Conservation (phyloP, 1,140 invertebrate species). For the Lineus longissimus region DNA sequence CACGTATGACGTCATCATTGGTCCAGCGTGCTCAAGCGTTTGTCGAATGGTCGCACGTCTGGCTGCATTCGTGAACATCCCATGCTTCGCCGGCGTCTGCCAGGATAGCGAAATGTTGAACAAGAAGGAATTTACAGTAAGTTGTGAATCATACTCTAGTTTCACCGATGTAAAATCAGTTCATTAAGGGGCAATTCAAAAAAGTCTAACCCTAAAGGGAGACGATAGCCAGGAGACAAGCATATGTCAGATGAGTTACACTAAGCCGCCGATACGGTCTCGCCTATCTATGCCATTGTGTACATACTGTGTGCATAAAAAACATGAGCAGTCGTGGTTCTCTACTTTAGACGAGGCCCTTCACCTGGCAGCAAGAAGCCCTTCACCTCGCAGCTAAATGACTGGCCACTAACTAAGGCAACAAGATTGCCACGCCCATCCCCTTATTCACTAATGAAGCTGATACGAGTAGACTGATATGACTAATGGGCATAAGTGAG, state of each 20-base stretch:
- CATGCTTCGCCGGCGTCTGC: slow-evolving; percentile 24
- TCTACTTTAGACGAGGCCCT: too few species aligned
- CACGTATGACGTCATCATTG: slow-evolving; percentile 21
- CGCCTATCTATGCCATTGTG: too few species aligned
- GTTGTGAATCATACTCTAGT: background rate
- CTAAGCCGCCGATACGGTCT: background rate
- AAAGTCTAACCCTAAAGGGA: background rate
- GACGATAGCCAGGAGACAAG: background rate
- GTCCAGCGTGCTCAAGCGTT: slow-evolving; percentile 22
- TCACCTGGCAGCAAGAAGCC: too few species aligned
- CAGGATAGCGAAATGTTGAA: slow-evolving; percentile 27
- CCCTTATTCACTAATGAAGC: too few species aligned
- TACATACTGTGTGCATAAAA: too few species aligned
- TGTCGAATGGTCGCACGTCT: slow-evolving; percentile 21
- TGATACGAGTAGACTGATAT: too few species aligned
- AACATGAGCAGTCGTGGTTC: too few species aligned
- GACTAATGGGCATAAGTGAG: too few species aligned
- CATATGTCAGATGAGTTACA: background rate
- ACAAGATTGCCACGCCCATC: too few species aligned
- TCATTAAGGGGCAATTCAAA: too few species aligned
- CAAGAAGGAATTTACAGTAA: slow-evolving; percentile 21
- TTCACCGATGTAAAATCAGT: background rate
- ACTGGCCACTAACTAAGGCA: too few species aligned
- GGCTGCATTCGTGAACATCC: slow-evolving; percentile 21
- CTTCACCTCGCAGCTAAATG: too few species aligned